Conservation (phyloP, 2,113 vertebrate genomes). For the Rhea americana region DNA sequence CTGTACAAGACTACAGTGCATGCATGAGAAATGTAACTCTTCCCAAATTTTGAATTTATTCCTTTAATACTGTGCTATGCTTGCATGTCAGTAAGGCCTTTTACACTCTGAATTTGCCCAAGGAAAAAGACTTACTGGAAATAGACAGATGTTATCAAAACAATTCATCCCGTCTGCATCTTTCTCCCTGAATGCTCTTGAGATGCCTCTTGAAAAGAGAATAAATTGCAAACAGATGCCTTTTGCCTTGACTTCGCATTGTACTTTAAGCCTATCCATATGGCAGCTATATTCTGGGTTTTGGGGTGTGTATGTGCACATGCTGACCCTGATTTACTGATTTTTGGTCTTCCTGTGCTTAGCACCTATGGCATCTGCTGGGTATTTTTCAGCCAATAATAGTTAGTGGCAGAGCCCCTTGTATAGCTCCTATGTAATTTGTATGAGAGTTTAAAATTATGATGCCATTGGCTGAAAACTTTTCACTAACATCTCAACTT, state of each 20-base stretch:
- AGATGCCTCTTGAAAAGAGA: background rate
- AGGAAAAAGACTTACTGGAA: background rate
- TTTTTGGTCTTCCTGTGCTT: background rate
- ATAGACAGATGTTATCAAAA: background rate
- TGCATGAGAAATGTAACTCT: background rate
- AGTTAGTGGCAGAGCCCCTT: background rate
- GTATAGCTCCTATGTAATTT: background rate
- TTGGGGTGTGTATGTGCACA: fast-evolving
- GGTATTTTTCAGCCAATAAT: background rate
- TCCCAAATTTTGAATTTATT: background rate
- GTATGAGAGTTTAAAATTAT: background rate
- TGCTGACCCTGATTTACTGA: background rate
- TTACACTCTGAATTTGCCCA: background rate
- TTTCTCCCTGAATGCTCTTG: background rate
- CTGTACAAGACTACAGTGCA: background rate
- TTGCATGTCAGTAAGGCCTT: background rate
- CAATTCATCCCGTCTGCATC: background rate
- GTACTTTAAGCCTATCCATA: background rate
- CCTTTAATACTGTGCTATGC: background rate
- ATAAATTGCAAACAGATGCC: background rate
- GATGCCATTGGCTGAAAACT: background rate
- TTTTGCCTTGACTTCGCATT: background rate
- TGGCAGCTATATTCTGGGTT: background rate
- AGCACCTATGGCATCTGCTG: background rate
- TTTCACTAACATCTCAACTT: background rate